Base-by-base conservation (phyloP, 1,140 invertebrate genomes). In the Magallana angulata region DNA sequence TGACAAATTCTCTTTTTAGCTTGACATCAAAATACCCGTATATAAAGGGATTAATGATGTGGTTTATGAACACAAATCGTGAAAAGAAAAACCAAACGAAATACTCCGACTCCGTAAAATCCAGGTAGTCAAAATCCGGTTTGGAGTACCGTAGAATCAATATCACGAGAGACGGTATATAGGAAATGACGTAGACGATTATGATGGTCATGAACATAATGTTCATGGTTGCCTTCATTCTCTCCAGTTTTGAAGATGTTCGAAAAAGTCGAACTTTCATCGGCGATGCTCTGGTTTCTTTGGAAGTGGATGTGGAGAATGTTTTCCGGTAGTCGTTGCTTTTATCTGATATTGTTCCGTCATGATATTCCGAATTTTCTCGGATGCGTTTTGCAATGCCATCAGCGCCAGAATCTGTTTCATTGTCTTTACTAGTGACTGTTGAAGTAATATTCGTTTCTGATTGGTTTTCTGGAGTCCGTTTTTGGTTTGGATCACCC, bases 11-110 rank as follows among this genome's bases (percentile, higher is more conserved):
- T 12, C 24, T 4, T 30, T 24, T 76, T 12, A 76, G 24, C 36
- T 76, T 76, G 1, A 76, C 68, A 36, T 76, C 68, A 36, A 76
- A 76, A 12, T 76, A 76, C 12, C 68, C 68, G 36, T 76, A 76
- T 76, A 76, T 76, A 11, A 76, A 30, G 7, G 68, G 68, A 24
- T 76, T 76, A 12, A 76, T 30, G 24, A 76, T 76, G 24, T 76
- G 68, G 9, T 76, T 76, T 3, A 76, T 76, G 36, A 76, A 76
- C 68, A 76, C 68, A 76, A 76, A 76, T 36, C 68, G 68, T 11
- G 68, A 76, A 30, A 76, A 76, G 68, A 76, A 76, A 76, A 76
- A 76, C 68, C 68, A 76, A 9, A 76, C 36, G 11, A 76, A 76
- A 76, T 76, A 76, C 24, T 30, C 24, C 3, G 68, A 5, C 11